These are phyloP conservation scores for Oedothorax gibbosus DNA, from an alignment of 1,140 invertebrate genomes.

Conservation along the genomic window DNA sequence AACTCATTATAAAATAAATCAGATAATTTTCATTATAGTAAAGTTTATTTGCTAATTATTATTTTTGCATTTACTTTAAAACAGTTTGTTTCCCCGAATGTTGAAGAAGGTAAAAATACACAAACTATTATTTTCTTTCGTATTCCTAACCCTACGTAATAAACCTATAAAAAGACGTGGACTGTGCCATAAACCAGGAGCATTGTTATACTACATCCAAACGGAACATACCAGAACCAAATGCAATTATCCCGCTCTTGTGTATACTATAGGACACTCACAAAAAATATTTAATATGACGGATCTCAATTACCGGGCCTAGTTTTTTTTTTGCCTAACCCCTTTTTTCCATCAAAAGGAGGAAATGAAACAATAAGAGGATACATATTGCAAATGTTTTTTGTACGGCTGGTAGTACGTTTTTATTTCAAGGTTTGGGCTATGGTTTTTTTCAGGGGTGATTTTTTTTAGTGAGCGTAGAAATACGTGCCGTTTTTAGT, in stretches of 20 bases:
- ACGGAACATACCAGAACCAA: background rate
- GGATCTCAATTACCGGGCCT: constrained; percentile 48
- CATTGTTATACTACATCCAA: constrained; percentile 35
- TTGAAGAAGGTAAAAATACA: no score
- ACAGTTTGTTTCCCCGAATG: no score
- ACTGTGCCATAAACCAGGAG: constrained; percentile 22
- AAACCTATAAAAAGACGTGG: constrained; percentile 40
- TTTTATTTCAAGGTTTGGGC: constrained; percentile 7
- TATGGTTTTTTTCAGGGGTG: background rate
- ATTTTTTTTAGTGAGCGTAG: background rate
- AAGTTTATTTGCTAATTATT: no score
- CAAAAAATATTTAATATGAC: constrained; percentile 56
- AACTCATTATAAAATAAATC: no score
- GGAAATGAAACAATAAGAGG: constrained; percentile 54
- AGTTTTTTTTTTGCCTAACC: constrained; percentile 16
- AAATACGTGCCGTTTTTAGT: constrained; percentile 12
- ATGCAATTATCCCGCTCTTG: constrained; percentile 36
- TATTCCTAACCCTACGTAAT: constrained; percentile 5
- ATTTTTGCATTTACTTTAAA: no score
- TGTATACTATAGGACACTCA: background rate
- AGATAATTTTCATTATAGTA: no score
- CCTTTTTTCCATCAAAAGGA: constrained; percentile 24
- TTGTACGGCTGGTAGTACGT: background rate
- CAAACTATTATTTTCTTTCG: no score
- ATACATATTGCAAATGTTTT: background rate